phyloP scores from a whole-genome alignment of 2,113 vertebrate species.

The Connochaetes taurinus region DNA sequence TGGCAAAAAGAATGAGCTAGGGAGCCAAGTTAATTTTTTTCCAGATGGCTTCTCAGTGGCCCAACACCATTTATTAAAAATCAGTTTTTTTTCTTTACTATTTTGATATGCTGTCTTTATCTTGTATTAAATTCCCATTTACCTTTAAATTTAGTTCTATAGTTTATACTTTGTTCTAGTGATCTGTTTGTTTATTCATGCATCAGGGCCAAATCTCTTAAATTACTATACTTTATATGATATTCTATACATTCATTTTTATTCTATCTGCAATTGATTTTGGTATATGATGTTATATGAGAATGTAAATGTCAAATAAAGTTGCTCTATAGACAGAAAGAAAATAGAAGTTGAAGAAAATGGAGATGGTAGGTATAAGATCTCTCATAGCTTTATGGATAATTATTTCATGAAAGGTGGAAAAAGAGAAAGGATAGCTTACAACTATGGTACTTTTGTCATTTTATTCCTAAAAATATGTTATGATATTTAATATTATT shows the following conservation, averaged over 20 bases:
- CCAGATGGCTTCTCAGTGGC: slow-evolving; percentile 39
- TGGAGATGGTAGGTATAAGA: not conserved
- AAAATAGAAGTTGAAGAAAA: not conserved
- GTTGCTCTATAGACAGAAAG: not conserved
- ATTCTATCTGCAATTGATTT: not conserved
- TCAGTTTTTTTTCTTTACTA: not conserved
- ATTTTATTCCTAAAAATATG: not conserved
- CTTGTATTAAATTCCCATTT: not conserved
- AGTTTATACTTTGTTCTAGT: not conserved
- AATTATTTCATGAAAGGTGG: not conserved
- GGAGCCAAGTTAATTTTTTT: slow-evolving; percentile 32
- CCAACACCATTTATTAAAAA: not conserved
- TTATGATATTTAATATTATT: not conserved
- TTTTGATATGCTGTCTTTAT: not conserved
- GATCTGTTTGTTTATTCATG: slow-evolving; percentile 23
- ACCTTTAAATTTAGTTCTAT: not conserved
- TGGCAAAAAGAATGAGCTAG: slow-evolving; percentile 16
- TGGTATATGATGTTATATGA: not conserved
- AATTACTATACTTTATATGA: not conserved
- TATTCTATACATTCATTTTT: not conserved
- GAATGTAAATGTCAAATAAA: not conserved
- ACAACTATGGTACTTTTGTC: not conserved
- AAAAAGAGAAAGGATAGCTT: not conserved
- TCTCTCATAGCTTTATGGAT: not conserved
- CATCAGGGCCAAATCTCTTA: not conserved